A percentile compares a stretch with the other conserved stretches of the same genome.
phyloP scores from a whole-genome alignment of 2,797 vertebrate species.

The Betta splendens region DNA sequence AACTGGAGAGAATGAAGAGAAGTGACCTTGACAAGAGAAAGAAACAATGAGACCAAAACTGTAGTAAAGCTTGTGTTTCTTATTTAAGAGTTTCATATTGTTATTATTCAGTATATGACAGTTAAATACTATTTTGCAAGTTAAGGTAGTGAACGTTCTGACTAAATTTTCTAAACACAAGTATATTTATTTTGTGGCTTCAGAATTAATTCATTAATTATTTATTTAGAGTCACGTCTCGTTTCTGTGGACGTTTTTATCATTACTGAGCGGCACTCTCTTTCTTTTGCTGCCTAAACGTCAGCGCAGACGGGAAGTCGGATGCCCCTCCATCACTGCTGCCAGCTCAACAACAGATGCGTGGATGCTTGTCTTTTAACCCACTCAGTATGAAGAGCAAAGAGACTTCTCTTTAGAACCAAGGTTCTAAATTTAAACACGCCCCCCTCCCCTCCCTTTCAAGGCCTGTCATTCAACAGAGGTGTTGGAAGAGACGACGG shows the following conservation, averaged over 20 bases:
- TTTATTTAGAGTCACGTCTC: too few species aligned
- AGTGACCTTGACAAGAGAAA: slow-evolving; percentile 3
- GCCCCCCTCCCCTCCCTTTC: slow-evolving; percentile 54
- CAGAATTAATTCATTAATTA: too few species aligned
- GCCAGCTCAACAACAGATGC: slow-evolving; percentile 8
- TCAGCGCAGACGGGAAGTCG: background rate
- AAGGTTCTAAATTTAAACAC: slow-evolving; percentile 78
- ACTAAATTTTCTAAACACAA: too few species aligned
- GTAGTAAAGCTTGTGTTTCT: too few species aligned
- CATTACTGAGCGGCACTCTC: too few species aligned
- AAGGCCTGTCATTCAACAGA: slow-evolving; percentile 73
- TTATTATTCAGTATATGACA: too few species aligned
- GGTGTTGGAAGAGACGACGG: slow-evolving; percentile 75
- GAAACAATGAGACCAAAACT: background rate
- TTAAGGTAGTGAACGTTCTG: too few species aligned
- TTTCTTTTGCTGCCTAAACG: background rate
- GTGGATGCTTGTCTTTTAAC: background rate
- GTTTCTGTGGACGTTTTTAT: too few species aligned
- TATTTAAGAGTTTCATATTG: too few species aligned
- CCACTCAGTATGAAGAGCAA: slow-evolving; percentile 34
- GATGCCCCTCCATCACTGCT: slow-evolving; percentile 3
- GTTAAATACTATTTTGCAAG: too few species aligned
- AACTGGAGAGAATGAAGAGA: slow-evolving; percentile 13
- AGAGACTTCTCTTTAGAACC: slow-evolving; percentile 41
- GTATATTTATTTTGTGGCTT: too few species aligned